Conservation (phyloP, 2,113 vertebrate genomes). For the Jacana jacana region DNA sequence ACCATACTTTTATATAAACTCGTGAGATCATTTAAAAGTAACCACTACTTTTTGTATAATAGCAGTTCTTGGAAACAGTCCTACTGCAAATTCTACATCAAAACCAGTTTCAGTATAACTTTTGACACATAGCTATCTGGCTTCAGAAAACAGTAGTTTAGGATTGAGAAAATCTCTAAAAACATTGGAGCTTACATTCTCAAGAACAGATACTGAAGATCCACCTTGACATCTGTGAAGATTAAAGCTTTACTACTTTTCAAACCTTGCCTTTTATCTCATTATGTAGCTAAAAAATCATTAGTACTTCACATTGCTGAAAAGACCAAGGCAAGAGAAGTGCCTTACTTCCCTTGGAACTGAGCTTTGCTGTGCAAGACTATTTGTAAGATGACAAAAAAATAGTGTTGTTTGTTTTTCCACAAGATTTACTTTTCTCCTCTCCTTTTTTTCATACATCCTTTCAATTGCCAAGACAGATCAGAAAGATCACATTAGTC, state of each 20-base stretch:
- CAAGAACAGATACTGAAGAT: not conserved
- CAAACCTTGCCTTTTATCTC: not conserved
- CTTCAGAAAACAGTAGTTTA: not conserved
- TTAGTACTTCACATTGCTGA: not conserved
- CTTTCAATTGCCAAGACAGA: not conserved
- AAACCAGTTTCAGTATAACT: not conserved
- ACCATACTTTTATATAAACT: not conserved
- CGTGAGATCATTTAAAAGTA: not conserved
- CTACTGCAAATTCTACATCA: not conserved
- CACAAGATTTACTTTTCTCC: not conserved
- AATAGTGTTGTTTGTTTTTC: not conserved
- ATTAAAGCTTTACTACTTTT: not conserved
- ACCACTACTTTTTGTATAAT: not conserved
- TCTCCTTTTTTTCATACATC: not conserved
- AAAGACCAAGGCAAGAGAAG: not conserved
- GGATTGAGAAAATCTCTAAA: not conserved
- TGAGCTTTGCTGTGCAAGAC: not conserved
- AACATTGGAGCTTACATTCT: not conserved
- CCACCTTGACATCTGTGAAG: not conserved
- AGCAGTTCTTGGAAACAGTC: not conserved
- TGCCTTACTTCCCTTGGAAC: not conserved
- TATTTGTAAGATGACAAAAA: not conserved
- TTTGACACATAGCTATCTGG: not conserved
- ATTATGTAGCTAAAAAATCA: not conserved
- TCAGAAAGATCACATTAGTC: not conserved